A percentile compares a stretch with the other conserved stretches of the same genome.
phyloP scores from a whole-genome alignment of 2,797 vertebrate genomes.

The Semotilus atromaculatus region DNA sequence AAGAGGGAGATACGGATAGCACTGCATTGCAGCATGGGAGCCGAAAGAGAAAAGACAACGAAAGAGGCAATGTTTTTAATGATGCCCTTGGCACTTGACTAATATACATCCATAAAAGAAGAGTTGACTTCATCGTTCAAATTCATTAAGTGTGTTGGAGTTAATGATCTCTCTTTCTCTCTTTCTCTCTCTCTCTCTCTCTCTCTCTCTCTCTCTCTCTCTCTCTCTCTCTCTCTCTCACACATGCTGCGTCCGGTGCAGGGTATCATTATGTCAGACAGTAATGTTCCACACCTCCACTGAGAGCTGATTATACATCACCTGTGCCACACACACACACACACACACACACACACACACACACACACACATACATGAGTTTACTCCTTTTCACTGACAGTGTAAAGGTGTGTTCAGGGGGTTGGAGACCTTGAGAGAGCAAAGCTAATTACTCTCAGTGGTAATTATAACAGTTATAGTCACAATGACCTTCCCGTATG shows the following conservation, averaged over 20 bases:
- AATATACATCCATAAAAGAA: constrained; percentile 69
- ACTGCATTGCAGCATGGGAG: constrained; percentile 59
- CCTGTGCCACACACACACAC: constrained; percentile 36
- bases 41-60: constrained; percentile 9
- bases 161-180: constrained; percentile 65
- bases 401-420: constrained; percentile 71
- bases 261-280: constrained; percentile 68
- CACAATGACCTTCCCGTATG: constrained; percentile 68
- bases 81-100: constrained; percentile 65
- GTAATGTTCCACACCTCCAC: constrained; percentile 65
- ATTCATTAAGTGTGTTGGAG: constrained; percentile 76
- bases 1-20: constrained; percentile 57
- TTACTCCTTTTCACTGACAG: constrained; percentile 59
- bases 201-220: constrained; percentile 9
- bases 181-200: not conserved
- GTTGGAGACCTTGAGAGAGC: constrained; percentile 69
- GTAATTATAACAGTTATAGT: constrained; percentile 75
- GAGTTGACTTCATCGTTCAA: constrained; percentile 75
- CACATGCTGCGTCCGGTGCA: constrained; percentile 41
- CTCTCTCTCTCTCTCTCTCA: too few relatives aligned
- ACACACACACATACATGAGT: too few relatives aligned
- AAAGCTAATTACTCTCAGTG: constrained; percentile 79
- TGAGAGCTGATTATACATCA: constrained; percentile 54
- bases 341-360: constrained; percentile 42
- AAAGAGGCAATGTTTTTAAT: constrained; percentile 66